Conservation (phyloP, 2,113 vertebrate species). For the Apteryx owenii region DNA sequence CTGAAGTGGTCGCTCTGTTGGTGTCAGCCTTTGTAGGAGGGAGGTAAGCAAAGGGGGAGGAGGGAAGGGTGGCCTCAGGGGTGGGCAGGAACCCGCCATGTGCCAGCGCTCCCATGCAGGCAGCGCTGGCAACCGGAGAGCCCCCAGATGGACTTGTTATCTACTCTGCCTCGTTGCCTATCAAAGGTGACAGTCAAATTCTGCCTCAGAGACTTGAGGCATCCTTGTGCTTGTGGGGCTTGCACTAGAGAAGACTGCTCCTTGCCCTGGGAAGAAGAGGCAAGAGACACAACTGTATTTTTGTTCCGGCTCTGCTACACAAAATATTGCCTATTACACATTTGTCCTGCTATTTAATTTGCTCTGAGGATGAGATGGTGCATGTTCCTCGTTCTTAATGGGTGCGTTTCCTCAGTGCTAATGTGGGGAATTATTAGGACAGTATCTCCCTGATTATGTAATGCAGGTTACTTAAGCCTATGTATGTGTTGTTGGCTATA, state of each 20-base stretch:
- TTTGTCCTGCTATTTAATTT: not conserved
- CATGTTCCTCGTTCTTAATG: not conserved
- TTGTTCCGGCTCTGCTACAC: not conserved
- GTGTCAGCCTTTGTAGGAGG: accelerated
- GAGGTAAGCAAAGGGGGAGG: not conserved
- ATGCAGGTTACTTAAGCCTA: conserved; percentile 43
- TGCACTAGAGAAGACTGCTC: not conserved
- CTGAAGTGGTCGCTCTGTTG: no score
- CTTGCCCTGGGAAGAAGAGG: conserved; percentile 9
- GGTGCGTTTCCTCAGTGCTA: not conserved
- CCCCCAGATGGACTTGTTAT: not conserved
- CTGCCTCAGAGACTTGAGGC: not conserved
- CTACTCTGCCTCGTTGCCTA: not conserved
- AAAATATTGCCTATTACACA: not conserved
- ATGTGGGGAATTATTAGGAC: conserved; percentile 21
- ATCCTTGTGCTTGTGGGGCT: accelerated
- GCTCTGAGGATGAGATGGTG: not conserved
- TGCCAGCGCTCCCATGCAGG: not conserved
- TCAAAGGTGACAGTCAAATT: not conserved
- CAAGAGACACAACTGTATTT: not conserved
- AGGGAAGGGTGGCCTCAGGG: not conserved
- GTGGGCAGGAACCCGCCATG: not conserved
- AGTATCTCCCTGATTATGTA: conserved; percentile 26
- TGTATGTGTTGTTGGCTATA: not conserved
- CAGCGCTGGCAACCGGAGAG: not conserved